Evolutionary conservation across 2,113 vertebrate species (phyloP), one percentile per base, ranked within the genome.

Genomic region (Mesocricetus auratus): DNA sequence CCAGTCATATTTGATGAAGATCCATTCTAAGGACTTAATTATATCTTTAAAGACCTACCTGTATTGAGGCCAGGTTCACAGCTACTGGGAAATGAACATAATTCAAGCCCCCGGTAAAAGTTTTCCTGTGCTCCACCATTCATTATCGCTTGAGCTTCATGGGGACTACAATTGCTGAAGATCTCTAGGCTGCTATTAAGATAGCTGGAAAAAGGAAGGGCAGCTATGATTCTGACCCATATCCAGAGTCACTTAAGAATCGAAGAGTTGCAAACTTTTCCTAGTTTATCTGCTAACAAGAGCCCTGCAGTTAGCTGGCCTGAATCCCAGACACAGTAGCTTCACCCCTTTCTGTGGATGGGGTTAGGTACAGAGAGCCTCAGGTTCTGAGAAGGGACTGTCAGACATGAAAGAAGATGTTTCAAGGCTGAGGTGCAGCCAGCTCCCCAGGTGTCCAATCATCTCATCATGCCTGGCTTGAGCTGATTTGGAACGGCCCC

Each of bases 251-350:
- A 96, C 56, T 47, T 47, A 42, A 62, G 24, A 68, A 33, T 60
- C 26, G 42, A 93, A 60, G 71, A 86, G 58, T 92, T 69, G 50
- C 75, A 93, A 93, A 86, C 31, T 83, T 89, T 77, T 83, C 87
- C 78, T 93, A 22, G 36, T 33, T 96, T 47, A 50, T 87, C 73
- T 75, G 39, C 47, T 68, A 29, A 17, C 66, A n/a, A 81, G 22
- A 95, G 21, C 21, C 50, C 60, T n/a, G 31, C 4, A 95, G 78
- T 60, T 86, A 95, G 83, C n/a, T 83, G 90, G 83, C 82, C 22
- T 29, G 4, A 45, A 31, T 87, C 83, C 92, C 74, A 56, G 71
- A 96, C 91, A 68, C 36, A 68, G 58, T 31, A 60, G 7, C 29
- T 33, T 16, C 12, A 22, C 4, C 33, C 2, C 22, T 89, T 68